Percentiles rank a stretch among this genome's conserved stretches.
Conservation (phyloP, 2,797 vertebrate species). For the Mareca strepera region DNA sequence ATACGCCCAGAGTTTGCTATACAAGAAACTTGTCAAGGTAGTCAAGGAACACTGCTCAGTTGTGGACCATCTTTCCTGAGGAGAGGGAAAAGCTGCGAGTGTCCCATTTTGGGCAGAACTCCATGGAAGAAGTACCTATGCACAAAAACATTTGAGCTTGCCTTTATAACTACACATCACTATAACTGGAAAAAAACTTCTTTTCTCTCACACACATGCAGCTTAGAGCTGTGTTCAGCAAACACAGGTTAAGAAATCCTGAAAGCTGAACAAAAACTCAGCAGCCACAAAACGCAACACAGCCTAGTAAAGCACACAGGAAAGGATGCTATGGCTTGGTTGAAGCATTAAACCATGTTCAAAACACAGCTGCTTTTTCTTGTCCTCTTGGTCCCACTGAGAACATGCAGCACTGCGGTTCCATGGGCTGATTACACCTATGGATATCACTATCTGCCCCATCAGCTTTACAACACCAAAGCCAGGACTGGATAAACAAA, state of each 20-base stretch:
- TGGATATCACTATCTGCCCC: neutral
- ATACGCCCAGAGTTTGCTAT: neutral
- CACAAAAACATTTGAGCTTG: fast-evolving
- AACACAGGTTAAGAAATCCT: neutral
- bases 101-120: neutral
- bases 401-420: neutral
- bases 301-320: neutral
- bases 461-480: neutral
- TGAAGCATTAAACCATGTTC: neutral
- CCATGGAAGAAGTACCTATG: neutral
- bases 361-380: neutral
- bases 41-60: neutral
- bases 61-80: fast-evolving
- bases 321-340: neutral
- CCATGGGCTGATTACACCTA: neutral
- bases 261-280: neutral
- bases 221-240: neutral
- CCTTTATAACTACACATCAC: fast-evolving
- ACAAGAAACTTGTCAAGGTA: neutral
- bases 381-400: neutral
- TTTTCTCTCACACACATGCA: neutral
- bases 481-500: neutral
- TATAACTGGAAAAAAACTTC: neutral
- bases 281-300: neutral
- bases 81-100: neutral